Evolutionary conservation across 2,888 invertebrate genomes (phyloP), one percentile per base, ranked within the genome.

Genomic region (Archips crataeganus): DNA sequence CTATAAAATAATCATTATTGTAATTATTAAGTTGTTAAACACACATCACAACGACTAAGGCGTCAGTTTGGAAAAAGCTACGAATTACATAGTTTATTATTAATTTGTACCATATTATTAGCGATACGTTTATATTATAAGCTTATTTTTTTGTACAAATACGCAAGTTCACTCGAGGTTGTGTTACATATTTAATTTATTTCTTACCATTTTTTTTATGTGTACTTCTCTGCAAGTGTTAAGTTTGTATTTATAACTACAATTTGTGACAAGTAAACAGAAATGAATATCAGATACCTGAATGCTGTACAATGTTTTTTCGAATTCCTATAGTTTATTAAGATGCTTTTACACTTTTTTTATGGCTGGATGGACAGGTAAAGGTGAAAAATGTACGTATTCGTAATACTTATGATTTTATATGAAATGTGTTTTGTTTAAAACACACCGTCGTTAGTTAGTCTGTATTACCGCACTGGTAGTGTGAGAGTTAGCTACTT

Each of bases 131-230:
- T 57, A 10, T 70, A 70, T 73, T 57, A 10, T 70, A 70, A 69
- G 69, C 47, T 62, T 39, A 39, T 65, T 34, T 71, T 75, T 75
- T 73, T 75, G 77, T 75, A 63, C 74, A 76, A 70, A 78, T 81
- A 82, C 82, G 81, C 83, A 85, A 84, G 91, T 92, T 92, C 90
- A 92, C 92, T 93, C 91, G 83, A 84, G 93, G 92, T 93, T 93
- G 93, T 93, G 92, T 92, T 76, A 75, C 59, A 77, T 79, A 78
- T 77, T 80, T 78, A 65, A 78, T 77, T 80, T 78, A 65, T 74
- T 74, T 74, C 57, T 59, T 47, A 72, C 66, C 63, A 69, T 69
- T 74, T 57, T 69, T 74, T 73, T 69, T 69, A 74, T 74, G 60
- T 68, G 42, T 59, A 63, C 49, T 71, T 59, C 60, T 47, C 39